Percentiles rank a stretch among this genome's conserved stretches.
Evolutionary conservation across 2,797 vertebrate genomes (phyloP).

Genomic region (Coreius guichenoti): DNA sequence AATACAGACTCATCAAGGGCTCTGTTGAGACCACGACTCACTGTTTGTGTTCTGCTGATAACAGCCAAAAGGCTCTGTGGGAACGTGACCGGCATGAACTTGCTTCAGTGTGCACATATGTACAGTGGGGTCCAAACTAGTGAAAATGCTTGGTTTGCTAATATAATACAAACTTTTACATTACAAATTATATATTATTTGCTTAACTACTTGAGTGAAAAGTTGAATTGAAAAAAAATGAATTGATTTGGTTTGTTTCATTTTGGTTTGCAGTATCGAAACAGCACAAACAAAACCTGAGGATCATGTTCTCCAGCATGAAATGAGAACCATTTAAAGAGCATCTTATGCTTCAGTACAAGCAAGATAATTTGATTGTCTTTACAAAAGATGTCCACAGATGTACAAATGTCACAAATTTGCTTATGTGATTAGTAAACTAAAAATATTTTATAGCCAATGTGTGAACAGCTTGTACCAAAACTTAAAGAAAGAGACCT

Average conservation of each 20-base stretch:
- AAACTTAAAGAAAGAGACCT: background rate
- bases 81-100: background rate
- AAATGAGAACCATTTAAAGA: background rate
- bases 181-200: background rate
- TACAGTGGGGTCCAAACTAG: background rate
- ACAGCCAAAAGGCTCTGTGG: conserved; percentile 32
- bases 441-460: background rate
- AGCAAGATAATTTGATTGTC: background rate
- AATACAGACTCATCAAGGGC: conserved; percentile 76
- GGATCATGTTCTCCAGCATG: background rate
- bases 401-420: background rate
- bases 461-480: background rate
- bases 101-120: background rate
- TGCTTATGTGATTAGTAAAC: background rate
- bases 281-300: background rate
- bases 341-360: background rate
- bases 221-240: background rate
- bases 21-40: conserved; percentile 74
- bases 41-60: conserved; percentile 58
- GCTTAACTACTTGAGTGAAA: background rate
- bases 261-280: background rate
- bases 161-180: background rate
- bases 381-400: background rate
- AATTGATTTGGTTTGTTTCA: background rate
- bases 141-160: background rate